Percentiles rank a stretch among this genome's conserved stretches.
phyloP scores from a whole-genome alignment of 2,797 vertebrate genomes.

The Mallotus villosus region DNA sequence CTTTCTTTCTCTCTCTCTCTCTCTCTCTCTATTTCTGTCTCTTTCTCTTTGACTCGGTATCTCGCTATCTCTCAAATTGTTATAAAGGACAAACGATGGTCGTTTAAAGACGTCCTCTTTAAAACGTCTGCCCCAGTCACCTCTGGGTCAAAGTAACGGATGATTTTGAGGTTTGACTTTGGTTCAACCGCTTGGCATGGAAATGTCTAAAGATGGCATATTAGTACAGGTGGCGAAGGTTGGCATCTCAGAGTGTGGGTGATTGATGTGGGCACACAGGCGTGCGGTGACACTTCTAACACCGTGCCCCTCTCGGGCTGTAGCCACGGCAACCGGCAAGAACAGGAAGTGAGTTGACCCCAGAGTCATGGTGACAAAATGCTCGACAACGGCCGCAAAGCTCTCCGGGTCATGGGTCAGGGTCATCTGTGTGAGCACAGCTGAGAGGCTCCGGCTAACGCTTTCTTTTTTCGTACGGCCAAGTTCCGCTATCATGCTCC shows the following conservation, averaged over 20 bases:
- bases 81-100: too few relatives aligned
- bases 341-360: conserved; percentile 4
- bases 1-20: too few relatives aligned
- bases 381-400: conserved; percentile 4
- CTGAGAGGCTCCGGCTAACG: background rate
- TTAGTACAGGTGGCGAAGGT: background rate
- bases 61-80: too few relatives aligned
- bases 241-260: background rate
- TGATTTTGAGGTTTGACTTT: background rate
- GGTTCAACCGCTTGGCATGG: background rate
- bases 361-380: background rate
- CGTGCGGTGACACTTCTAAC: background rate
- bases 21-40: too few relatives aligned
- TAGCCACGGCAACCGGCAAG: conserved; percentile 4
- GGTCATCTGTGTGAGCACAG: conserved; percentile 28
- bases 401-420: background rate
- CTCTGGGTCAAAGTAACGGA: background rate
- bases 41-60: too few relatives aligned
- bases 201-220: background rate
- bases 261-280: conserved; percentile 2
- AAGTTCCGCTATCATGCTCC: background rate
- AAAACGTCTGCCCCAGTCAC: background rate
- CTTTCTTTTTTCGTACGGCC: background rate
- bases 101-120: background rate
- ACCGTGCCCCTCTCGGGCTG: background rate